These are phyloP conservation scores for Ganaspis sp. DNA, from an alignment of 1,140 invertebrate genomes.

Conservation along the genomic window DNA sequence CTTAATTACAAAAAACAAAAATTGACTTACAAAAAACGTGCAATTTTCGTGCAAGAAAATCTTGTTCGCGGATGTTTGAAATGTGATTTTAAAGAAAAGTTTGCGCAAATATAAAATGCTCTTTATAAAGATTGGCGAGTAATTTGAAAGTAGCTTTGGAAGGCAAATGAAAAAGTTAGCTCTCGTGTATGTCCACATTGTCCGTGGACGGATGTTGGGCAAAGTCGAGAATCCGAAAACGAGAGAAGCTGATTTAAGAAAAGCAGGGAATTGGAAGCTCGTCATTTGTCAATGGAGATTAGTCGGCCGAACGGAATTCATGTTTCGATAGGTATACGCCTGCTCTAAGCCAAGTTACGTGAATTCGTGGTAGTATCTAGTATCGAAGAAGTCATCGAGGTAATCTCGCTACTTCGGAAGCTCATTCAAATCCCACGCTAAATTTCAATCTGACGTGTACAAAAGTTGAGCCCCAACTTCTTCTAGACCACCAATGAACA, in stretches of 20 bases:
- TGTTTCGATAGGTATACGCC: constrained; percentile 23
- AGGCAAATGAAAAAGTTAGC: constrained; percentile 1
- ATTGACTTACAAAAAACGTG: neutral
- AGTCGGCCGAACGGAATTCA: neutral
- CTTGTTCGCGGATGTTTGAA: no score
- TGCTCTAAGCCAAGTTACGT: constrained; percentile 23
- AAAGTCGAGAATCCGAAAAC: constrained; percentile 34
- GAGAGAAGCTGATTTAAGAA: constrained; percentile 23
- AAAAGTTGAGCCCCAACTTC: constrained; percentile 58
- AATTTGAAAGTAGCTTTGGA: neutral
- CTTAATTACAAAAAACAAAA: neutral
- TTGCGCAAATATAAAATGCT: neutral
- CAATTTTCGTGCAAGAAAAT: no score
- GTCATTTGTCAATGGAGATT: constrained; percentile 35
- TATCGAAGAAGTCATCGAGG: constrained; percentile 33
- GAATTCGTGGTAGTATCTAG: neutral
- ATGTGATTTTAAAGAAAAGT: neutral
- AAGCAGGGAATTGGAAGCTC: constrained; percentile 27
- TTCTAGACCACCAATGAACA: constrained; percentile 20
- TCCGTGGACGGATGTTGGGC: neutral
- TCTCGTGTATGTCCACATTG: constrained; percentile 10
- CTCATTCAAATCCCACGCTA: constrained; percentile 68
- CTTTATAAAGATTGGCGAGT: neutral
- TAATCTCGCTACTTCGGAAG: constrained; percentile 50
- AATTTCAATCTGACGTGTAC: constrained; percentile 71